A percentile compares a stretch with the other conserved stretches of the same genome.
Conservation (phyloP, 2,888 invertebrate species). For the Epirrhoe alternata region DNA sequence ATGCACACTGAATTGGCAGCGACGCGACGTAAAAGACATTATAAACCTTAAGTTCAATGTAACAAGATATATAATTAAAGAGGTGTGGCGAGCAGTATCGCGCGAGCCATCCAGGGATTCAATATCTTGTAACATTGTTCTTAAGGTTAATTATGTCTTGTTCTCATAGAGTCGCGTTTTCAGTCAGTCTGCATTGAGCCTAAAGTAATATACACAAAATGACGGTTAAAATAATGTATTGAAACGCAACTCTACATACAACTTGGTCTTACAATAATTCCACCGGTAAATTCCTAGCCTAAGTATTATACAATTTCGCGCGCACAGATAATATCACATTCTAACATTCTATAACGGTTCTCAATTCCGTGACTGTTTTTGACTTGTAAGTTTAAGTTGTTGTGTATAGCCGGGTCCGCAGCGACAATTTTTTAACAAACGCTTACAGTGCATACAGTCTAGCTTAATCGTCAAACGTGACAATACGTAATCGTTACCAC, state of each 20-base stretch:
- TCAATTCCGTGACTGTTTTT: neutral
- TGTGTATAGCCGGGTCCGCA: too few relatives aligned
- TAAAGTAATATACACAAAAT: slow-evolving; percentile 9
- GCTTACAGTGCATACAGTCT: slow-evolving; percentile 11
- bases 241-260: slow-evolving; percentile 5
- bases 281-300: slow-evolving; percentile 10
- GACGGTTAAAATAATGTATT: slow-evolving; percentile 18
- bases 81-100: too few relatives aligned
- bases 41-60: too few relatives aligned
- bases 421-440: too few relatives aligned
- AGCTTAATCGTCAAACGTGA: slow-evolving; percentile 12
- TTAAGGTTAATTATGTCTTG: too few relatives aligned
- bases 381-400: neutral
- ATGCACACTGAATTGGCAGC: too few relatives aligned
- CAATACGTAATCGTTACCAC: slow-evolving; percentile 79
- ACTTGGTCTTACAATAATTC: slow-evolving; percentile 20
- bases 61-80: too few relatives aligned
- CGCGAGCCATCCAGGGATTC: too few relatives aligned
- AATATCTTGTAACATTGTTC: too few relatives aligned
- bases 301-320: slow-evolving; percentile 2
- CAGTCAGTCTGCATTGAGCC: too few relatives aligned
- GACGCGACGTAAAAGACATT: too few relatives aligned
- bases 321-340: neutral
- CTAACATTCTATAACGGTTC: neutral
- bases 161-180: too few relatives aligned